Percentiles rank a stretch among this genome's conserved stretches.
Evolutionary conservation across 2,888 invertebrate species (phyloP).

Genomic region (Hedya salicella): DNA sequence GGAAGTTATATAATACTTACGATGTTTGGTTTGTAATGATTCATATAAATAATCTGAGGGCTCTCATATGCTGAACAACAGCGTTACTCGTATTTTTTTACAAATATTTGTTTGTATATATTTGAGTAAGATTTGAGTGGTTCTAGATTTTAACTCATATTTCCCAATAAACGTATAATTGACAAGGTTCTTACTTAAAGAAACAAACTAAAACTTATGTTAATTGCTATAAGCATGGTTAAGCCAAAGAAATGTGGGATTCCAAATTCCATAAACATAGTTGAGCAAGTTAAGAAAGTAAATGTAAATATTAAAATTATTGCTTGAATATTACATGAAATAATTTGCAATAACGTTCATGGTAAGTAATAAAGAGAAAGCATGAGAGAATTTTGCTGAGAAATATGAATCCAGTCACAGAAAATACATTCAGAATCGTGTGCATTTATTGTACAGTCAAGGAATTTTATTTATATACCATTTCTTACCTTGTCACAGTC

Average conservation of each 20-base stretch:
- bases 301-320: constrained; percentile 48
- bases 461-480: no score
- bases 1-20: no score
- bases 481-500: no score
- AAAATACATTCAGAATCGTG: not conserved
- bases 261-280: constrained; percentile 32
- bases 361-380: constrained; percentile 23
- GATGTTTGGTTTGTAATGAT: no score
- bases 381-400: not conserved
- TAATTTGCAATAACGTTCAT: constrained; percentile 56
- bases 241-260: constrained; percentile 29
- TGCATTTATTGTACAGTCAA: no score
- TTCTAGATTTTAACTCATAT: no score
- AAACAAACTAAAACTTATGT: constrained; percentile 5
- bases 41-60: no score
- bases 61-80: no score
- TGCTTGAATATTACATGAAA: constrained; percentile 53
- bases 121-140: no score
- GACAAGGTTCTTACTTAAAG: not conserved
- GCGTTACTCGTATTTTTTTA: no score
- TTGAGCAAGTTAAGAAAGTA: constrained; percentile 8
- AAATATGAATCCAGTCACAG: not conserved
- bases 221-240: constrained; percentile 34
- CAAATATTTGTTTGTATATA: no score
- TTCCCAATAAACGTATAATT: no score